Percentiles rank a stretch among this genome's conserved stretches.
These are phyloP conservation scores for Corapipo altera DNA, from an alignment of 2,113 vertebrate genomes.

Conservation along the genomic window DNA sequence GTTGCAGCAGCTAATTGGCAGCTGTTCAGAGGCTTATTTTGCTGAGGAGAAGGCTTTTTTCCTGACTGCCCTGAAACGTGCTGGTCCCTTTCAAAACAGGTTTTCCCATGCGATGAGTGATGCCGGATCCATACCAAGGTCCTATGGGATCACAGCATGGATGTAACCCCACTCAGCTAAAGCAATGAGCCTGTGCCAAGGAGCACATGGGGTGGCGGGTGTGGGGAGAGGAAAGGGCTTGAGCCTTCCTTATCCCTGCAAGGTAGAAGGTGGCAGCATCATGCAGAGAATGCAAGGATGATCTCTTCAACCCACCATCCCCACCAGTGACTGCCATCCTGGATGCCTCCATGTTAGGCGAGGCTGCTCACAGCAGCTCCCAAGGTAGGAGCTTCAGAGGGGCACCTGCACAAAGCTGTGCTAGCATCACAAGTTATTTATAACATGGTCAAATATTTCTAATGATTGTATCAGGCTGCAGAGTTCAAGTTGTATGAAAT, in stretches of 20 bases:
- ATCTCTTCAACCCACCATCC: not conserved
- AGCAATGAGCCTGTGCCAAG: accelerated
- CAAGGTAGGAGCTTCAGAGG: not conserved
- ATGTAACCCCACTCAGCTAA: not conserved
- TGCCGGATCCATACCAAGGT: accelerated
- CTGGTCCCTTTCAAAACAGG: not conserved
- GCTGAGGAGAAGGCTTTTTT: not conserved
- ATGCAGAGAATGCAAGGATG: accelerated
- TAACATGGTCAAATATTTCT: not conserved
- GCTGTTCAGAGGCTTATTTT: not conserved
- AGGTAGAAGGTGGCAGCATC: not conserved
- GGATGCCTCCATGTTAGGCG: accelerated
- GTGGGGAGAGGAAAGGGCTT: not conserved
- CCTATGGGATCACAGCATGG: not conserved
- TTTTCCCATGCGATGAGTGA: not conserved
- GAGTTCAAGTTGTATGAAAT: conserved; percentile 8
- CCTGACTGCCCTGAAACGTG: not conserved
- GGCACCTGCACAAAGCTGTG: not conserved
- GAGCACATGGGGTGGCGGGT: not conserved
- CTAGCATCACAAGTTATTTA: not conserved
- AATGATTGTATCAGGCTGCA: not conserved
- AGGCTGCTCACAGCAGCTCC: not conserved
- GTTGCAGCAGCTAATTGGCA: not conserved
- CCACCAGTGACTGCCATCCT: not conserved
- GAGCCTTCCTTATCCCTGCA: not conserved